Base-by-base conservation (phyloP, 2,888 invertebrate genomes). In the Sialis fuliginosa region DNA sequence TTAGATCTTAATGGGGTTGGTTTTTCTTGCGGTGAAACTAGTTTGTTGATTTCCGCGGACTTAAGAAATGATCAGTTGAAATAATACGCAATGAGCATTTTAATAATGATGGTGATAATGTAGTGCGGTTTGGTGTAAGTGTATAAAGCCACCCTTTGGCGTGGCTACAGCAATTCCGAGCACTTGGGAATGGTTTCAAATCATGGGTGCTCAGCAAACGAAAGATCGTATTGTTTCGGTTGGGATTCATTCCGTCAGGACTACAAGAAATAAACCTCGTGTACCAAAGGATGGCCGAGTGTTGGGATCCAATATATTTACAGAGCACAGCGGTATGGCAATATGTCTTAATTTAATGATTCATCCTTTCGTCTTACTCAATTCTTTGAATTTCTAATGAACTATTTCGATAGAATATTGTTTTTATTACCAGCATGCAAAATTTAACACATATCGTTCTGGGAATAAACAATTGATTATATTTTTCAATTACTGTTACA, bases 201-300 rank as follows among this genome's bases (percentile, higher is more conserved):
- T 61, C 60, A 90, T 90, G 90, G 90, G 90, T 68, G 89, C 89
- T 64, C 90, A 90, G 76, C 90, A 88, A 75, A 87, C 85, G 65
- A 90, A 91, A 71, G 90, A 90, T 72, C 80, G 86, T 65, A 78
- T 80, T 60, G 74, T 80, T 60, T 75, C 79, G 60, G 72, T 75
- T 63, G 83, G 76, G 59, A 78, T 79, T 61, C 67, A 64, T 60
- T 79, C 83, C 56, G 75, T 80, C 63, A 78, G 83, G 62, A 78
- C 81, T 54, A 74, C 79, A 51, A 77, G 84, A 60, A 80, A 74
- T 62, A 83, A 85, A 69, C 79, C 80, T 56, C 73, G 81, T 62
- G 73, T 75, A 58, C 74, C 77, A 52, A 86, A 87, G 71, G 89
- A 89, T 74, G 81, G 81, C 64, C 78, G 85, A 65, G 77, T 79